Evolutionary conservation across 2,888 invertebrate genomes (phyloP).

Genomic region (Tenthredo distinguenda): DNA sequence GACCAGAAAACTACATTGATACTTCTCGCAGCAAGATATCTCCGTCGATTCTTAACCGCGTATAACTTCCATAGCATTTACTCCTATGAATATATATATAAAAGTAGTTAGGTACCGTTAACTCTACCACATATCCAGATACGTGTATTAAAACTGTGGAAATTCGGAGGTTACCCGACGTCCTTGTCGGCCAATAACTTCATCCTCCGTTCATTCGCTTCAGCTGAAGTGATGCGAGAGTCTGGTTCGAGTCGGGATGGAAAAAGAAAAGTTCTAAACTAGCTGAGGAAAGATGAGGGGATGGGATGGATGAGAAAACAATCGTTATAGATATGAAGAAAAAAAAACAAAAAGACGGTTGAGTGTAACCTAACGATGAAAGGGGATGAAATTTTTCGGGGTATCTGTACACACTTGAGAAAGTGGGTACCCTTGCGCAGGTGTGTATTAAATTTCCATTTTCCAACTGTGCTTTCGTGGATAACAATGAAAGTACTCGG

Average conservation of each 20-base stretch:
- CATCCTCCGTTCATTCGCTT: constrained; percentile 2
- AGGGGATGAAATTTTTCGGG: background rate
- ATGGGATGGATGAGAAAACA: background rate
- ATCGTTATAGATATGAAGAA: background rate
- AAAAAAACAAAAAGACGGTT: background rate
- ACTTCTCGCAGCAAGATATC: background rate
- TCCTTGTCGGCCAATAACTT: constrained; percentile 32
- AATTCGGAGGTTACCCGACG: constrained; percentile 21
- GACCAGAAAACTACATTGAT: constrained; percentile 17
- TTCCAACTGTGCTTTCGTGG: constrained; percentile 60
- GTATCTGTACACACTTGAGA: background rate
- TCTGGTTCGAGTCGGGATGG: background rate
- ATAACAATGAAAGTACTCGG: constrained; percentile 46
- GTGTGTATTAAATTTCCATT: constrained; percentile 71
- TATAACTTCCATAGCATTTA: background rate
- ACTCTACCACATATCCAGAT: background rate
- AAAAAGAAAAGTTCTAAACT: background rate
- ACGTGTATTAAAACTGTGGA: background rate
- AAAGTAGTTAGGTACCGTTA: background rate
- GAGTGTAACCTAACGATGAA: background rate
- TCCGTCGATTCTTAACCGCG: background rate
- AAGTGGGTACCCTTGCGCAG: background rate
- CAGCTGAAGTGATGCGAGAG: background rate
- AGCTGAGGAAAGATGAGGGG: background rate
- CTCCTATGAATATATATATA: background rate